Percentiles rank a stretch among this genome's conserved stretches.
These are phyloP conservation scores for Acrocephalus kingi DNA, from an alignment of 2,113 vertebrate species.

Conservation along the genomic window DNA sequence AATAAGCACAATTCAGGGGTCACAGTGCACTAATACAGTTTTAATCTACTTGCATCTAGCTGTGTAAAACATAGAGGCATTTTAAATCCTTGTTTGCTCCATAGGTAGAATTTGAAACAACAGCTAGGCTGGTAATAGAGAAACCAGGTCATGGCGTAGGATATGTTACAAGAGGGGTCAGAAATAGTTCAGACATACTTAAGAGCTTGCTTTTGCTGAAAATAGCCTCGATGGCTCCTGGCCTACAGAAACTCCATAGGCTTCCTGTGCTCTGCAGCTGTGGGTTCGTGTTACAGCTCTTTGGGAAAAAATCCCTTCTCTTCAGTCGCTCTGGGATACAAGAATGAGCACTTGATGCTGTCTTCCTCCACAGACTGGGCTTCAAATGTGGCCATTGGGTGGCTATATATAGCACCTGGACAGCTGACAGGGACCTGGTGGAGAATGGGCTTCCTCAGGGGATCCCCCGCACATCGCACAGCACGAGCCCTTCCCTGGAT, in stretches of 20 bases:
- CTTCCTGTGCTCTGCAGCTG: constrained; percentile 67
- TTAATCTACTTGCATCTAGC: neutral
- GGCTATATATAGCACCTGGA: constrained; percentile 40
- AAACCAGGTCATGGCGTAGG: constrained; percentile 16
- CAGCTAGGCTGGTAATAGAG: constrained; percentile 15
- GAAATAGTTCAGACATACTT: constrained; percentile 44
- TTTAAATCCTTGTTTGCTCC: constrained; percentile 24
- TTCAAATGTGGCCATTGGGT: neutral
- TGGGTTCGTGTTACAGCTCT: constrained; percentile 49
- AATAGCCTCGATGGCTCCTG: constrained; percentile 7
- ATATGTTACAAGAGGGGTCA: constrained; percentile 33
- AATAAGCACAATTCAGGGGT: neutral
- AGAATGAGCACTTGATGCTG: neutral
- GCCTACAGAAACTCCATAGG: constrained; percentile 68
- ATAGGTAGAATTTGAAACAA: constrained; percentile 35
- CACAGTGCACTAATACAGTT: neutral
- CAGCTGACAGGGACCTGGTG: constrained; percentile 27
- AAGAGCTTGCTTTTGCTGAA: constrained; percentile 46
- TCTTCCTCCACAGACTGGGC: neutral
- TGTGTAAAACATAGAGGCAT: neutral
- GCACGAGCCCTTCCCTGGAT: constrained; percentile 27
- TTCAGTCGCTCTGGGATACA: constrained; percentile 27
- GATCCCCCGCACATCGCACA: neutral
- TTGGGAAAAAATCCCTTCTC: constrained; percentile 60
- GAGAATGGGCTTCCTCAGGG: constrained; percentile 38